These are phyloP conservation scores for Botrylloides violaceus DNA, from an alignment of 23 tunicate species.

Conservation along the genomic window DNA sequence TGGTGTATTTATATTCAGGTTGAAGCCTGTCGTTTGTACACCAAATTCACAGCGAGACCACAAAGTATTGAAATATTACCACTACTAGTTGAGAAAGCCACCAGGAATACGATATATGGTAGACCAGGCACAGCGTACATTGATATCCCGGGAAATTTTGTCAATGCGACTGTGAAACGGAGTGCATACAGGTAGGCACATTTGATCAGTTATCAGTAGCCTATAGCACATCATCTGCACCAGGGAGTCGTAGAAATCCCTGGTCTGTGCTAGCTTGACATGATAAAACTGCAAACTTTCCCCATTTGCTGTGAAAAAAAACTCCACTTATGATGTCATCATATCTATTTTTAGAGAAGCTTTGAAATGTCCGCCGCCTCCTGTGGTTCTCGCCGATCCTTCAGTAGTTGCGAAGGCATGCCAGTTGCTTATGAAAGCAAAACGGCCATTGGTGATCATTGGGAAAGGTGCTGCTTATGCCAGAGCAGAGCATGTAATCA, in stretches of 20 bases:
- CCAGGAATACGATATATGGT: slow-evolving; percentile 67
- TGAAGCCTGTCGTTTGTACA: slow-evolving; percentile 75
- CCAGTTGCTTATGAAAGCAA: slow-evolving; percentile 32
- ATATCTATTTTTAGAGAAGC: background rate
- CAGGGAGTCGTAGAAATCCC: too few species aligned
- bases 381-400: slow-evolving; percentile 35
- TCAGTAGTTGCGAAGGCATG: slow-evolving; percentile 30
- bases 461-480: slow-evolving; percentile 86
- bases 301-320: too few species aligned
- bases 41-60: slow-evolving; percentile 74
- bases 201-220: too few species aligned
- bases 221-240: too few species aligned
- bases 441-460: slow-evolving; percentile 65
- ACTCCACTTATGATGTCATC: too few species aligned
- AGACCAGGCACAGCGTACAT: slow-evolving; percentile 88
- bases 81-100: slow-evolving; percentile 68
- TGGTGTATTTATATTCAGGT: too few species aligned
- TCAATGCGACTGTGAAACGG: slow-evolving; percentile 34
- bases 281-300: too few species aligned
- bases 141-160: slow-evolving; percentile 94
- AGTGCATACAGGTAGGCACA: background rate
- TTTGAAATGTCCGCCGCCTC: slow-evolving; percentile 37
- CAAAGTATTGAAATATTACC: slow-evolving; percentile 43
- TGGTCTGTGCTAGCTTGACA: too few species aligned
- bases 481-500: slow-evolving; percentile 31